Evolutionary conservation across 2,888 invertebrate genomes (phyloP).

Genomic region (Lacanobia wlatinum): DNA sequence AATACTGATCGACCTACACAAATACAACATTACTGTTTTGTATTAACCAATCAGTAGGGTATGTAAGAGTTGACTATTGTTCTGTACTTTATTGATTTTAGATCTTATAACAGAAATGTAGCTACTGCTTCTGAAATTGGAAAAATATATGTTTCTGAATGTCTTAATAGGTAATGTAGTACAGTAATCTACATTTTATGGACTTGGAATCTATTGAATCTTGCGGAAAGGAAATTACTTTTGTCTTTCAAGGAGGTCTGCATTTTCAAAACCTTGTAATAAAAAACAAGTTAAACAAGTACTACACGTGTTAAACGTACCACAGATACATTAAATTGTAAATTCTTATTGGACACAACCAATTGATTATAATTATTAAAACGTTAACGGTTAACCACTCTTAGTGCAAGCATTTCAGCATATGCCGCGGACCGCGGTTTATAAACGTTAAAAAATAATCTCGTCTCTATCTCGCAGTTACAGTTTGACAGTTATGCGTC

Average conservation of each 20-base stretch:
- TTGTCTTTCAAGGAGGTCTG: slow-evolving; percentile 54
- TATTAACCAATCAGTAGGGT: neutral
- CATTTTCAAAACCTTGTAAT: slow-evolving; percentile 58
- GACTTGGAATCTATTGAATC: slow-evolving; percentile 31
- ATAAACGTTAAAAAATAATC: neutral
- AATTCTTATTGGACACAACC: slow-evolving; percentile 20
- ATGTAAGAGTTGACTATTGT: slow-evolving; percentile 11
- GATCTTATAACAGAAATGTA: slow-evolving; percentile 9
- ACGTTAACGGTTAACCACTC: neutral
- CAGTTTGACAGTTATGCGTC: neutral
- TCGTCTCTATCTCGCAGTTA: neutral
- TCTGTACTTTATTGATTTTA: slow-evolving; percentile 1
- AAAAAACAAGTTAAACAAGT: slow-evolving; percentile 46
- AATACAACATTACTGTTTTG: slow-evolving; percentile 9
- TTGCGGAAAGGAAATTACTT: slow-evolving; percentile 53
- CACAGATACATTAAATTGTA: slow-evolving; percentile 27
- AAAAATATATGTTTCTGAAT: neutral
- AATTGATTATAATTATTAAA: neutral
- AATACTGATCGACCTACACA: slow-evolving; percentile 8
- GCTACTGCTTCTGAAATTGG: slow-evolving; percentile 2
- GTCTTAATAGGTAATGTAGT: neutral
- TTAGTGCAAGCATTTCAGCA: neutral
- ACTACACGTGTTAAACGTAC: slow-evolving; percentile 45
- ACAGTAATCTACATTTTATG: neutral
- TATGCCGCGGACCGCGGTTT: neutral